A percentile compares a stretch with the other conserved stretches of the same genome.
phyloP scores from a whole-genome alignment of 1,140 invertebrate species.

The Colletes gigas region DNA sequence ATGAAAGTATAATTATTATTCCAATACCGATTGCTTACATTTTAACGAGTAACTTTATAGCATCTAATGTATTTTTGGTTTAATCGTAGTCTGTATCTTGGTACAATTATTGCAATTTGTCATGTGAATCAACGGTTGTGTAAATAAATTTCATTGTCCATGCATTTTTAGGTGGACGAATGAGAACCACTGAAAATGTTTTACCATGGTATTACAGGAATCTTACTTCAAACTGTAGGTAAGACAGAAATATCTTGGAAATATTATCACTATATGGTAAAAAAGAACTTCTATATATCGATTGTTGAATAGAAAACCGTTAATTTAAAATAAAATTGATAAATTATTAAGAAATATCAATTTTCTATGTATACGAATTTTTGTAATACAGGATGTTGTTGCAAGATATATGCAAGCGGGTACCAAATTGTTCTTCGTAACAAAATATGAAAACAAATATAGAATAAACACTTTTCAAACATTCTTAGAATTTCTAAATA shows the following conservation, averaged over 20 bases:
- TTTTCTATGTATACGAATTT: too few relatives aligned
- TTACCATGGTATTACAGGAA: conserved; percentile 9
- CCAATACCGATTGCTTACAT: not conserved
- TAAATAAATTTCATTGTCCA: not conserved
- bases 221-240: not conserved
- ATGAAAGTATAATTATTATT: not conserved
- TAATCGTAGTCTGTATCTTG: not conserved
- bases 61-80: not conserved
- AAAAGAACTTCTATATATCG: not conserved
- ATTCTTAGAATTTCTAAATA: too few relatives aligned
- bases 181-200: conserved; percentile 21
- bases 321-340: not conserved
- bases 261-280: not conserved
- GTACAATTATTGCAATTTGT: not conserved
- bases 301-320: not conserved
- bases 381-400: too few relatives aligned
- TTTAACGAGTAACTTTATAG: not conserved
- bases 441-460: too few relatives aligned
- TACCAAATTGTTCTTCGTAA: too few relatives aligned
- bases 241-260: not conserved
- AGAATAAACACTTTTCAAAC: too few relatives aligned
- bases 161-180: not conserved
- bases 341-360: not conserved
- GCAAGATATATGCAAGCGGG: too few relatives aligned
- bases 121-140: not conserved